Evolutionary conservation across 30 jellyfish, hydroid and myxozoan genomes (phyloP), one percentile per base, ranked within the genome.

Genomic region (Mastigias papua): DNA sequence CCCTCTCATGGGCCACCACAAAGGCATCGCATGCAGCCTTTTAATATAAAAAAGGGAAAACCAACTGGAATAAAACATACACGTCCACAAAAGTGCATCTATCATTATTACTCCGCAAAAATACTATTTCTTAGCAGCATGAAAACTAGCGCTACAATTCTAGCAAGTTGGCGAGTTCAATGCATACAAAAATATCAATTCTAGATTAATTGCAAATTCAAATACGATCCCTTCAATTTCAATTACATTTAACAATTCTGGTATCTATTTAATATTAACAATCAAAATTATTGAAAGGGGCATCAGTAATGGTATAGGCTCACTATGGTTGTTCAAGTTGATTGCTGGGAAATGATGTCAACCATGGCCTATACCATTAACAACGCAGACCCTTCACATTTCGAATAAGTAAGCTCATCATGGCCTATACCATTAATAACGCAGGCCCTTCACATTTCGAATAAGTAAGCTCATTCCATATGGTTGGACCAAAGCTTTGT

Each of bases 141-240:
- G 54, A 37, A 37, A 37, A 37, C 54, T 3, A 37, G 54, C 11
- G n/a, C 11, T 37, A 37, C 54, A 3, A 11, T 37, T 5, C 54
- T n/a, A 37, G 34, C 35, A 34, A 72, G 19, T 72, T 72, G 35
- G 33, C 15, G 35, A 72, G 34, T 72, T 6, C 34, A 72, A 72
- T 72, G 68, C 37, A 34, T 72, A 72, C 83, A 72, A 72, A 72
- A 72, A 72, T 72, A 72, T 72, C 66, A 51, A 49, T 37, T 72
- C 34, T 72, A 34, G 66, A 72, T 72, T 34, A 72, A 63, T 63
- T 63, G 1, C 17, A 1, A 23, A 63, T 11, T 63, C 42, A n/a
- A 51, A 22, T 63, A 63, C 74, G 74, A 19, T 23, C 23, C 67
- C 37, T 63, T 63, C 21, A 23, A 63, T 63, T 27, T 63, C 25